Percentiles rank a stretch among this genome's conserved stretches.
Conservation (phyloP, 2,113 vertebrate species). For the Anguilla japonica region DNA sequence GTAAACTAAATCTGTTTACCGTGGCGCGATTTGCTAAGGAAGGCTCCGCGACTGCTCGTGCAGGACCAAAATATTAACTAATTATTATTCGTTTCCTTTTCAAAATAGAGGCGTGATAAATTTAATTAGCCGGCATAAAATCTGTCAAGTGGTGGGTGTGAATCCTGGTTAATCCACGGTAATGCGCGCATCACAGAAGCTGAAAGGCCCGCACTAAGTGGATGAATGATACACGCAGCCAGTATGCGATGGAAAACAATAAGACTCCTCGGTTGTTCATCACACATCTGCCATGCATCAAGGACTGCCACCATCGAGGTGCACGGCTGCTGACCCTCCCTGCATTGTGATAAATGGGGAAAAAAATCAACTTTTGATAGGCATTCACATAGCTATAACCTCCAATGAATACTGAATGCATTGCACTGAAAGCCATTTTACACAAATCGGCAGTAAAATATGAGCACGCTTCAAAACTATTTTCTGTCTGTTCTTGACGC, state of each 20-base stretch:
- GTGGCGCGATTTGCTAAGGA: slow-evolving; percentile 15
- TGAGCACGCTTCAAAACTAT: not conserved
- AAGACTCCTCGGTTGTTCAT: not conserved
- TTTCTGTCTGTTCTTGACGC: not conserved
- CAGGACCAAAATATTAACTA: slow-evolving; percentile 9
- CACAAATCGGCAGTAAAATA: not conserved
- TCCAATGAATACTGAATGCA: not conserved
- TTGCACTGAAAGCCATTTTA: not conserved
- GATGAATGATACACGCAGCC: not conserved
- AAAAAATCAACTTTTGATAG: not conserved
- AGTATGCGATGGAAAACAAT: not conserved
- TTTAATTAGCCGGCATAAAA: slow-evolving; percentile 37
- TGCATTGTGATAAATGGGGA: not conserved
- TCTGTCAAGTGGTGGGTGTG: slow-evolving; percentile 14
- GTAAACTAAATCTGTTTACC: slow-evolving; percentile 33
- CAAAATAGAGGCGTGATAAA: slow-evolving; percentile 24
- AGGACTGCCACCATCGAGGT: not conserved
- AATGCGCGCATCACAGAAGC: slow-evolving; percentile 5
- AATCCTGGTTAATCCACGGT: slow-evolving; percentile 5
- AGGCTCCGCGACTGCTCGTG: not conserved
- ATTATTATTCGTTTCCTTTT: slow-evolving; percentile 25
- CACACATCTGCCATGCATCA: not conserved
- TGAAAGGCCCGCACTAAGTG: not conserved
- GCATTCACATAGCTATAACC: not conserved
- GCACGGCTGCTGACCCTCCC: not conserved